phyloP scores from a whole-genome alignment of 2,797 vertebrate genomes.

The Apogon hyalosoma region DNA sequence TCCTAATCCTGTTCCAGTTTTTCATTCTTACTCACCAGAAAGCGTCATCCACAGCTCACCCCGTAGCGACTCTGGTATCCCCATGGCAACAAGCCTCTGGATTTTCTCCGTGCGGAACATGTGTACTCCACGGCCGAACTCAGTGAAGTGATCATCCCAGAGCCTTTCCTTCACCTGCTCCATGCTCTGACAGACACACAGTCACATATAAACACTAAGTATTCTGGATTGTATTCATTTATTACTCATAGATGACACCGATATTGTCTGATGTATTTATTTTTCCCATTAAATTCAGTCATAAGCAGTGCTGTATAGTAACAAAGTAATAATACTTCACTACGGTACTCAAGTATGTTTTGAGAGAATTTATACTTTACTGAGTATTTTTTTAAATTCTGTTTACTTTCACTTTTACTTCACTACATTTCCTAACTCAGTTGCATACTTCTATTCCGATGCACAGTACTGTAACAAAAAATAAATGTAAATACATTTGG shows the following conservation, averaged over 20 bases:
- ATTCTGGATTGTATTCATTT: not conserved
- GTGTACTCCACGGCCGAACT: slow-evolving; percentile 93
- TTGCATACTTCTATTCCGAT: no score
- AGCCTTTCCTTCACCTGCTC: slow-evolving; percentile 88
- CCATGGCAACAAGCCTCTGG: slow-evolving; percentile 92
- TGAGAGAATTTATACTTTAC: no score
- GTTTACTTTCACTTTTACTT: no score
- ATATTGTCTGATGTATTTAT: not conserved
- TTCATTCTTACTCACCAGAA: slow-evolving; percentile 85
- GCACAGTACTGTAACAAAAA: no score
- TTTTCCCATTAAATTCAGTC: no score
- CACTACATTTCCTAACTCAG: no score
- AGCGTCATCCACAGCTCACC: slow-evolving; percentile 95
- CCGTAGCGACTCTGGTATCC: slow-evolving; percentile 92
- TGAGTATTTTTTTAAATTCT: no score
- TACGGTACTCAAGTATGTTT: no score
- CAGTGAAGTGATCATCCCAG: slow-evolving; percentile 92
- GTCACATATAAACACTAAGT: not conserved
- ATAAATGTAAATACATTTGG: no score
- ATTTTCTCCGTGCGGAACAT: slow-evolving; percentile 97
- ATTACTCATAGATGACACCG: no score
- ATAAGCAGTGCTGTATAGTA: no score
- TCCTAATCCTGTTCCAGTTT: not conserved
- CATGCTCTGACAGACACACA: slow-evolving; percentile 79
- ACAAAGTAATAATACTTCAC: no score